Percentiles rank a stretch among this genome's conserved stretches.
Conservation (phyloP, 2,113 vertebrate species). For the Equus przewalskii region DNA sequence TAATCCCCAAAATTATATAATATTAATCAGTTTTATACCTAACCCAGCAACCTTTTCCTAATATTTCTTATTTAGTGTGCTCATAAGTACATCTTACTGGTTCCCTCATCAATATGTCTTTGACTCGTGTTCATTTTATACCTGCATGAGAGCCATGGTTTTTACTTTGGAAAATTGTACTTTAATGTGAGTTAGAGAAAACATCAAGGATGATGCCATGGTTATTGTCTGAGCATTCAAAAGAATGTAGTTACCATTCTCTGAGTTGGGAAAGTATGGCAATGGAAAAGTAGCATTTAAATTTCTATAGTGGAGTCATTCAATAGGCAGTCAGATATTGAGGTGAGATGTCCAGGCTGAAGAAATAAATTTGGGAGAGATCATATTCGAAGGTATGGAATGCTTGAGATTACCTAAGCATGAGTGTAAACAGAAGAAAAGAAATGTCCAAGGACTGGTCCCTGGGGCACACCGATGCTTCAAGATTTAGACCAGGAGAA, state of each 20-base stretch:
- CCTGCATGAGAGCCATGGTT: background rate
- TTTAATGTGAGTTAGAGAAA: background rate
- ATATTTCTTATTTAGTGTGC: background rate
- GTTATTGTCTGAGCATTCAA: background rate
- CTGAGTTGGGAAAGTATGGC: background rate
- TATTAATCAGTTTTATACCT: background rate
- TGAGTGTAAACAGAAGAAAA: background rate
- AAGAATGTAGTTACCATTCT: background rate
- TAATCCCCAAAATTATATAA: background rate
- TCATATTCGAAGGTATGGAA: background rate
- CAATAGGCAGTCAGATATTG: background rate
- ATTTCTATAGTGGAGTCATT: background rate
- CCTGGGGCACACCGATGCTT: background rate
- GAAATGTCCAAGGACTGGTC: background rate
- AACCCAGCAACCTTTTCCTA: background rate
- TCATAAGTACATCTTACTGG: background rate
- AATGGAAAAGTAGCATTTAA: background rate
- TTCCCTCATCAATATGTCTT: background rate
- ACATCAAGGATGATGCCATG: background rate
- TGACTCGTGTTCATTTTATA: background rate
- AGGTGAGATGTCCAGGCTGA: background rate
- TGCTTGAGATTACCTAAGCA: background rate
- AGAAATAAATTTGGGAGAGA: slow-evolving; percentile 3
- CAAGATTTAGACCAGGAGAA: background rate
- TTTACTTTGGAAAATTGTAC: background rate